Evolutionary conservation across 2,888 invertebrate species (phyloP).

Genomic region (Brachypalpus laphriformis): DNA sequence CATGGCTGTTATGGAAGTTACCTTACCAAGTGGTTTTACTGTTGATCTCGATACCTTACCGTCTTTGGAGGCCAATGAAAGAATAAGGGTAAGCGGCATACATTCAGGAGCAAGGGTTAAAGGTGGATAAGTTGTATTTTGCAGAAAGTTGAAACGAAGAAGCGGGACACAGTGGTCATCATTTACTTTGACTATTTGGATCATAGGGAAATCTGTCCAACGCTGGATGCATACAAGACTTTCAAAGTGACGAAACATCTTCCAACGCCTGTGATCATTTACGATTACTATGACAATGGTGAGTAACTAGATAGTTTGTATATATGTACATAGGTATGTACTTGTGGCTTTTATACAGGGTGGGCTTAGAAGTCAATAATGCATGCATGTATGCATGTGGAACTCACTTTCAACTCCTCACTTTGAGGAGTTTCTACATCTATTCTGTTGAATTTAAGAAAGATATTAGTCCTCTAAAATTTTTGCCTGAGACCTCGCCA

Average conservation of each 20-base stretch:
- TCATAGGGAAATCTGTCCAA: slow-evolving; percentile 90
- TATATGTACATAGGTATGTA: too few relatives aligned
- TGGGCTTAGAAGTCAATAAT: too few relatives aligned
- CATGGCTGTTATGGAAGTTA: slow-evolving; percentile 95
- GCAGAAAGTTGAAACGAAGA: slow-evolving; percentile 87
- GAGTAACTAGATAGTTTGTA: slow-evolving; percentile 80
- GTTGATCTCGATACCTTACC: slow-evolving; percentile 92
- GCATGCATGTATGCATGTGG: too few relatives aligned
- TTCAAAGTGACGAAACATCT: slow-evolving; percentile 94
- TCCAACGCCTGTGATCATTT: slow-evolving; percentile 92
- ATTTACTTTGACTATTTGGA: slow-evolving; percentile 90
- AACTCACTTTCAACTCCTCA: too few relatives aligned
- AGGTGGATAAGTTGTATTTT: neutral
- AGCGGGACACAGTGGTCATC: slow-evolving; percentile 86
- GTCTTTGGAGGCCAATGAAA: slow-evolving; percentile 84
- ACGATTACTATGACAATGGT: slow-evolving; percentile 97
- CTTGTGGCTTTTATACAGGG: too few relatives aligned
- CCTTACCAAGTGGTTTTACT: slow-evolving; percentile 94
- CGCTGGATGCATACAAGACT: slow-evolving; percentile 92
- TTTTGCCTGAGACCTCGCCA: too few relatives aligned
- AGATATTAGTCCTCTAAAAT: too few relatives aligned
- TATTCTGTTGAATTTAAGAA: too few relatives aligned
- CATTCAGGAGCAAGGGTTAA: neutral
- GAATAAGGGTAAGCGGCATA: slow-evolving; percentile 78
- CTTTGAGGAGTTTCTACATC: too few relatives aligned